phyloP scores from a whole-genome alignment of 2,888 invertebrate genomes.

The Buathra laborator region DNA sequence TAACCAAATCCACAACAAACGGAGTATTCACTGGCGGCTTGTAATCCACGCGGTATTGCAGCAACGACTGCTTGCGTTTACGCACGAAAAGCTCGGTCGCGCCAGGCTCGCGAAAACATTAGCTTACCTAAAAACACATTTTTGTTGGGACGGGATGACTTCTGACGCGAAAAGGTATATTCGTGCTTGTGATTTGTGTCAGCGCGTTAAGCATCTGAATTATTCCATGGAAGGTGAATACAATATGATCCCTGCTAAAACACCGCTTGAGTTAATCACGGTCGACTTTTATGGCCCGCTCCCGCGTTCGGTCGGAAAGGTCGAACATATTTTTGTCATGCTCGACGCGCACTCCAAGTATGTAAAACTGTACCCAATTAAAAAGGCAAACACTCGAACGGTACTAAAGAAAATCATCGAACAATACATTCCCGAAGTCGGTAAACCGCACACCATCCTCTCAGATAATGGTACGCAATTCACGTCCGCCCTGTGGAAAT shows the following conservation, averaged over 20 bases:
- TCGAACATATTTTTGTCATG: slow-evolving; percentile 52
- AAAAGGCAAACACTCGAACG: slow-evolving; percentile 6
- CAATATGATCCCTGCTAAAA: background rate
- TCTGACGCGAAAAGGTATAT: background rate
- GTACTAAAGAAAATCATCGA: slow-evolving; percentile 31
- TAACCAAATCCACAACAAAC: too few species aligned
- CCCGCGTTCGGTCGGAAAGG: slow-evolving; percentile 49
- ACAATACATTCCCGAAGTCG: slow-evolving; percentile 12
- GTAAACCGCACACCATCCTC: slow-evolving; percentile 17
- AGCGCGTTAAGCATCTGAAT: background rate
- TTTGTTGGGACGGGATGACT: background rate
- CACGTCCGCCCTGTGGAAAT: background rate
- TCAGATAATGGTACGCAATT: slow-evolving; percentile 24
- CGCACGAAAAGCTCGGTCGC: background rate
- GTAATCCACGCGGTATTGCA: background rate
- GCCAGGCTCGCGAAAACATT: background rate
- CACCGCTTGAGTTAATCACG: background rate
- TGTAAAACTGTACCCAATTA: slow-evolving; percentile 25
- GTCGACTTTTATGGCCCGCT: slow-evolving; percentile 66
- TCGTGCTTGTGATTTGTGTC: background rate
- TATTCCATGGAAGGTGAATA: background rate
- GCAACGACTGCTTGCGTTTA: background rate
- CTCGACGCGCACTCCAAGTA: slow-evolving; percentile 47
- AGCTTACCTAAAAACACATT: background rate
- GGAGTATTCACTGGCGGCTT: too few species aligned